These are phyloP conservation scores for Chaetophractus vellerosus DNA, from an alignment of 2,797 vertebrate genomes.

Conservation along the genomic window DNA sequence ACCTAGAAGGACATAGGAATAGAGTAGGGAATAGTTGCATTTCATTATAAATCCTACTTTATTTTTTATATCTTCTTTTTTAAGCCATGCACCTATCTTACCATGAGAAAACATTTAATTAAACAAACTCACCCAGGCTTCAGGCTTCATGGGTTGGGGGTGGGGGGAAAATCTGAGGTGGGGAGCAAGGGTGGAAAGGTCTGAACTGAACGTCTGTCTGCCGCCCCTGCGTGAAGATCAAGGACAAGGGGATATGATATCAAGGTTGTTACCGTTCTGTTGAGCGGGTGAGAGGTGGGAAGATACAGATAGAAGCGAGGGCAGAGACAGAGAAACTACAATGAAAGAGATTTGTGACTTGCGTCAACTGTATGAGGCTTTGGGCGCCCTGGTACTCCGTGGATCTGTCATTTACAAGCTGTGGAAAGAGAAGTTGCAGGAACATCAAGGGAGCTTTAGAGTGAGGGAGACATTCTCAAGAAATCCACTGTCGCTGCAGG, in stretches of 20 bases:
- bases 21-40: neutral
- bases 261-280: fast-evolving
- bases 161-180: fast-evolving
- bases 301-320: neutral
- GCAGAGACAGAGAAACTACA: neutral
- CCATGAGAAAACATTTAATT: neutral
- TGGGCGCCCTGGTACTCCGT: neutral
- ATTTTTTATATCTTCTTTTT: neutral
- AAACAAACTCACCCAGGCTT: neutral
- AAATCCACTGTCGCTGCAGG: neutral
- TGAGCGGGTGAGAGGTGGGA: neutral
- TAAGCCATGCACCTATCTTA: neutral
- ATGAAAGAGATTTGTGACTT: neutral
- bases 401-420: neutral
- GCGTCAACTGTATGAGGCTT: neutral
- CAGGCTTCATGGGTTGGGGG: neutral
- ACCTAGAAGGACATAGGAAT: neutral
- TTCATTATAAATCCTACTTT: neutral
- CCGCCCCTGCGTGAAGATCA: neutral
- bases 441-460: neutral
- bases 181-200: neutral
- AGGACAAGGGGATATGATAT: neutral
- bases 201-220: neutral
- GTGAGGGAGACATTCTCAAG: neutral
- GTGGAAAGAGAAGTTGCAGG: neutral